These are phyloP conservation scores for Intellagama lesueurii DNA, from an alignment of 2,797 vertebrate species.

Conservation along the genomic window DNA sequence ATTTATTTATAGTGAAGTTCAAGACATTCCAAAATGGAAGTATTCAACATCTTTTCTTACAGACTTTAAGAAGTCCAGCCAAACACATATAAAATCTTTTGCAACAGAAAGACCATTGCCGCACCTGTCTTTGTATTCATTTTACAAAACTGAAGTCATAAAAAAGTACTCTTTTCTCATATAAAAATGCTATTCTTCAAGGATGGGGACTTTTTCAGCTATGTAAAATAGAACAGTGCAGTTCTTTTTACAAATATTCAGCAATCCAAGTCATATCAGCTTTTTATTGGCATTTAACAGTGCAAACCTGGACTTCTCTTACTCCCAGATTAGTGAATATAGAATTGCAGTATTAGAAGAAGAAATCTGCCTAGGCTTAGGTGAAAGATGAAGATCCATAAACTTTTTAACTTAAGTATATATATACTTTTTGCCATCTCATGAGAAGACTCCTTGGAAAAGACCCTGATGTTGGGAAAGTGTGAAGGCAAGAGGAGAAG, in stretches of 20 bases:
- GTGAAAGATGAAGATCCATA: neutral
- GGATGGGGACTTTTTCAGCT: neutral
- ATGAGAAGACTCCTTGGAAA: no score
- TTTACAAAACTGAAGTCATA: neutral
- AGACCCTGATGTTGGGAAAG: no score
- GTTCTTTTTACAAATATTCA: neutral
- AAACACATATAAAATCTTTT: conserved; percentile 59
- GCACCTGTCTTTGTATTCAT: neutral
- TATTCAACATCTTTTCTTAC: conserved; percentile 53
- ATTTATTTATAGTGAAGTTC: conserved; percentile 52
- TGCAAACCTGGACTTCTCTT: neutral
- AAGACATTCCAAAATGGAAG: conserved; percentile 60
- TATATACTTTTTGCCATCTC: no score
- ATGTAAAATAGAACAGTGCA: neutral
- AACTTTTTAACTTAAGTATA: neutral
- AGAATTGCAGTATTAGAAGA: neutral
- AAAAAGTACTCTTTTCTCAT: neutral
- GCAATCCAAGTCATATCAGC: neutral
- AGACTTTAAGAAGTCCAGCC: conserved; percentile 58
- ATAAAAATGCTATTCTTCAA: neutral
- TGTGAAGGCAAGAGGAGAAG: no score
- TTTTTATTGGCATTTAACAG: neutral
- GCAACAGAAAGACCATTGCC: neutral
- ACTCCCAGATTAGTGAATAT: neutral
- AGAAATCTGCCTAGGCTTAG: neutral